These are phyloP conservation scores for Mormoops blainvillei DNA, from an alignment of 2,113 vertebrate species.

Conservation along the genomic window DNA sequence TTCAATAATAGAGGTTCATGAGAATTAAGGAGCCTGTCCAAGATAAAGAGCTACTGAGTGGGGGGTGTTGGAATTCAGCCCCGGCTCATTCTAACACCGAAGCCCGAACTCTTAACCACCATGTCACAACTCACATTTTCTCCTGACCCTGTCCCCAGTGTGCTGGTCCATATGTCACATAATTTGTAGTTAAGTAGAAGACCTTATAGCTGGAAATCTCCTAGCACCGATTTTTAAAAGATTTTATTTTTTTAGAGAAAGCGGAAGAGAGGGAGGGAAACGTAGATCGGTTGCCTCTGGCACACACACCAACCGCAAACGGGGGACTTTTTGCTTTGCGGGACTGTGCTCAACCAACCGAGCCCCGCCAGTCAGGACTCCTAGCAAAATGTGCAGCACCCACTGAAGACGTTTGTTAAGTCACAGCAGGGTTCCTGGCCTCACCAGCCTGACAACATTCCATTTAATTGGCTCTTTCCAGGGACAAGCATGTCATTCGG, in stretches of 20 bases:
- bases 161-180: not conserved
- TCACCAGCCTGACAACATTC: not conserved
- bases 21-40: not conserved
- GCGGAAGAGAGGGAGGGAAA: too few species aligned
- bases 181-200: not conserved
- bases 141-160: fast-evolving
- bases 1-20: not conserved
- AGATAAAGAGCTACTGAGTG: not conserved
- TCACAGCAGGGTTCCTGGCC: not conserved
- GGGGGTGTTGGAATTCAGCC: not conserved
- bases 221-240: too few species aligned
- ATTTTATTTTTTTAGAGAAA: too few species aligned
- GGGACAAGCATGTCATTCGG: not conserved
- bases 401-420: not conserved
- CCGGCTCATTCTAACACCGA: not conserved
- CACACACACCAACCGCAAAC: too few species aligned
- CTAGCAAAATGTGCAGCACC: not conserved
- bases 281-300: too few species aligned
- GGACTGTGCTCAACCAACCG: too few species aligned
- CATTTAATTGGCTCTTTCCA: not conserved
- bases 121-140: too few species aligned
- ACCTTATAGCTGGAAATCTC: not conserved
- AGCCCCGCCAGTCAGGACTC: not conserved
- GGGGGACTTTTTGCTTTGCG: too few species aligned
- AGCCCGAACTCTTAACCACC: not conserved